Base-by-base conservation (phyloP, 2,797 vertebrate species). In the Pelochelys cantorii region DNA sequence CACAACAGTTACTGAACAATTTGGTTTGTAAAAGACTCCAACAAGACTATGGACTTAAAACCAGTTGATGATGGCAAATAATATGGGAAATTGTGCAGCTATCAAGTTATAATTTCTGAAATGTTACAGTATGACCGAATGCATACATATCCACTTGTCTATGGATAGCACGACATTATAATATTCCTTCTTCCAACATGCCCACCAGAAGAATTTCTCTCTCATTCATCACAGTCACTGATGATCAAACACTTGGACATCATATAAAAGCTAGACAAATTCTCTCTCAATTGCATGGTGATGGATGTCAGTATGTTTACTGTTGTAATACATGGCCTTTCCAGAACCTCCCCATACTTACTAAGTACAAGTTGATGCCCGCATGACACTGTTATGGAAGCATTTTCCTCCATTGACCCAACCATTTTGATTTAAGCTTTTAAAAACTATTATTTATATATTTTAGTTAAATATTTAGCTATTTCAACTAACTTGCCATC, bases 41-140 rank as follows among this genome's bases (percentile, higher is more conserved):
- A 83, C 34, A 54, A 81, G 68, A 31, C 74, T 92, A 15, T 25
- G 25, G 94, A 48, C 81, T 57, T 53, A 54, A 85, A n/a, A 93
- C 23, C 85, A 90, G 85, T 11, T 92, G 79, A 56, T 89, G 85
- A 85, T 71, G 78, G 37, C 31, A 55, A 79, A 3, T 55, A 83
- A 78, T 14, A 62, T 1, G 78, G 29, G 84, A 93, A 91, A 93
- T 60, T 52, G 83, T 37, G 94, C 91, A 90, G 2, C 81, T 90
- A 23, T 18, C n/a, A 82, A 95, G 89, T 90, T 87, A 78, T 0
- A 13, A 84, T 5, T 56, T 57, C 65, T 90, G 92, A 95, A 91
- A 95, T 90, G 83, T 79, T 80, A 94, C 59, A 17, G 52, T 94
- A 75, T 87, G 42, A 95, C 75, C 84, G 81, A 95, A 94, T 84